These are phyloP conservation scores for Grammatotria lemairii DNA, from an alignment of 2,113 vertebrate species.

Conservation along the genomic window DNA sequence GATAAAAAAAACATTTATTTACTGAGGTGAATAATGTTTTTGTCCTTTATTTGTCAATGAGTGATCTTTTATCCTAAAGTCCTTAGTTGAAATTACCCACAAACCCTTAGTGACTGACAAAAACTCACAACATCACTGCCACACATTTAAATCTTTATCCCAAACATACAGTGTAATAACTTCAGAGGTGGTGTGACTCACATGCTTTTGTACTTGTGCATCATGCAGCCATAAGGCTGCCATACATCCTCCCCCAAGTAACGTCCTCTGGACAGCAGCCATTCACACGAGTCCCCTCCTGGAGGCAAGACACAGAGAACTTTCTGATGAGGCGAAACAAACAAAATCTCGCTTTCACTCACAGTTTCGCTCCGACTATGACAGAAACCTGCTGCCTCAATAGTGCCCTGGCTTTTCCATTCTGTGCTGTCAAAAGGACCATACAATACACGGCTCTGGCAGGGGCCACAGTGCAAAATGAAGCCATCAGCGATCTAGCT, in stretches of 20 bases:
- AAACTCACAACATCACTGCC: not conserved
- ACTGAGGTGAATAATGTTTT: not conserved
- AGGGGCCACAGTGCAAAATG: not conserved
- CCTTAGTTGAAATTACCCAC: not conserved
- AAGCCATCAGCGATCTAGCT: slow-evolving; percentile 27
- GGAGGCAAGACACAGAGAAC: slow-evolving; percentile 21
- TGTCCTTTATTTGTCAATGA: not conserved
- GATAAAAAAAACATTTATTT: not conserved
- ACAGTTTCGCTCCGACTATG: not conserved
- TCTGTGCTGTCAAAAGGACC: slow-evolving; percentile 10
- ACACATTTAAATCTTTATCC: not conserved
- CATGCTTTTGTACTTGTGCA: slow-evolving; percentile 94
- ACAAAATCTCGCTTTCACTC: not conserved
- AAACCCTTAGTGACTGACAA: not conserved
- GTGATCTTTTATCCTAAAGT: not conserved
- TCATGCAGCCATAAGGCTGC: slow-evolving; percentile 99
- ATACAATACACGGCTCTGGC: slow-evolving; percentile 10
- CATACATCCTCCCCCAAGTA: slow-evolving; percentile 93
- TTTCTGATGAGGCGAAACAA: not conserved
- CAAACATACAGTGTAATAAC: not conserved
- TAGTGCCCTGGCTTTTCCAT: slow-evolving; percentile 6
- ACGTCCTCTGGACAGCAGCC: slow-evolving; percentile 91
- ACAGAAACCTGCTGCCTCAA: slow-evolving; percentile 6
- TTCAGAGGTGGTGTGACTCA: slow-evolving; percentile 59
- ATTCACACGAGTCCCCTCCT: slow-evolving; percentile 91